Evolutionary conservation across 2,888 invertebrate genomes (phyloP), one percentile per base, ranked within the genome.

Genomic region (Dryocosmus kuriphilus): DNA sequence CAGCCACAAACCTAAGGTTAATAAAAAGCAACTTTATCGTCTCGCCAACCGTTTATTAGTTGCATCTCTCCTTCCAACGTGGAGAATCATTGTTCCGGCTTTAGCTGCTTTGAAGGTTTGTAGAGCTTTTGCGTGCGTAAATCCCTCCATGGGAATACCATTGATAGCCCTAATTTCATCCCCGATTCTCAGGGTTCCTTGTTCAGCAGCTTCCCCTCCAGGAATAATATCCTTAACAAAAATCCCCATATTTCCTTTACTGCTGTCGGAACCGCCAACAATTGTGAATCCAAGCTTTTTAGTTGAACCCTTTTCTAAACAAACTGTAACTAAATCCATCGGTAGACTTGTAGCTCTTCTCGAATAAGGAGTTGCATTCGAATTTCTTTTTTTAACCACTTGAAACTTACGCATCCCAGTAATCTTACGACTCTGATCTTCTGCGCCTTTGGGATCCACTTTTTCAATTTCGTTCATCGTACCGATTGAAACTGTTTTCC

Each of bases 211-310:
- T 83, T 94, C 93, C 9, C 95, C 95, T 19, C 92, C 92, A n/a
- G 93, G 92, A 86, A 94, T 93, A 55, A 95, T 93, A 38, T 94
- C 93, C 87, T 94, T 94, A 57, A 95, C 93, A 86, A 93, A 94
- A 81, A 95, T 94, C 0, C 94, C 94, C 91, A 94, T 93, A 79
- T 92, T 93, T 8, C 94, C 94, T 85, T 93, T 93, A 8, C 93
- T 93, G 14, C 94, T 94, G 85, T 95, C 95, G 38, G 92, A 92
- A 0, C 95, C 95, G 2, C 95, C 95, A 11, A 95, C 95, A 73
- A 95, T 94, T 71, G 94, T 94, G 87, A 95, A 95, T 0, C 95
- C 95, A 19, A 95, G 90, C 60, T 94, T 94, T 86, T 94, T 94
- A 77, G 92, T 92, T 0, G 92, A 91, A 1, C 94, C 94, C 86